Evolutionary conservation across 2,113 vertebrate species (phyloP).

Genomic region (Oryzias woworae): DNA sequence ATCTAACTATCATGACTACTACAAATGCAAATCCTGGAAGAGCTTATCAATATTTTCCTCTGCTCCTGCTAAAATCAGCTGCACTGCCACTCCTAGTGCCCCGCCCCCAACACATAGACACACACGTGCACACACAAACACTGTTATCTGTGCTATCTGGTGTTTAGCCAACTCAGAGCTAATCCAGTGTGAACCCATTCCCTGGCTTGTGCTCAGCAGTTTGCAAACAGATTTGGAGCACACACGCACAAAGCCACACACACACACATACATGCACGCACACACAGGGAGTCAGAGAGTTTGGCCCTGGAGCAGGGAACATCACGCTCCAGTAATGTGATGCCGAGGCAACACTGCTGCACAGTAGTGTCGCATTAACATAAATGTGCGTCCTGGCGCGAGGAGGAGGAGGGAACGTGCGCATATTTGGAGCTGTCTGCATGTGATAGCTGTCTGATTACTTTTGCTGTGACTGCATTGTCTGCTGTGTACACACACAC

Average conservation of each 20-base stretch:
- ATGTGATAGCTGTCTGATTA: slow-evolving; percentile 48
- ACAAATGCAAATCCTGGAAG: slow-evolving; percentile 52
- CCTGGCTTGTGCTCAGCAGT: slow-evolving; percentile 69
- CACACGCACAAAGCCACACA: slow-evolving; percentile 25
- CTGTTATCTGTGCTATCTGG: slow-evolving; percentile 67
- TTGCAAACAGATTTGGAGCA: slow-evolving; percentile 68
- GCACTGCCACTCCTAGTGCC: slow-evolving; percentile 1
- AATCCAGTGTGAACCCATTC: slow-evolving; percentile 72
- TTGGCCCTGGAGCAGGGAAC: slow-evolving; percentile 70
- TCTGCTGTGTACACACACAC: neutral
- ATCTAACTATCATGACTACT: slow-evolving; percentile 47
- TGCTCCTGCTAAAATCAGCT: slow-evolving; percentile 70
- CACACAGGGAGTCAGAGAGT: slow-evolving; percentile 42
- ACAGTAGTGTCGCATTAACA: slow-evolving; percentile 59
- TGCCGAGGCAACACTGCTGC: slow-evolving; percentile 57
- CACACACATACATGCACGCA: slow-evolving; percentile 33
- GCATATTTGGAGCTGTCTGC: slow-evolving; percentile 32
- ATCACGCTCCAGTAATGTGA: slow-evolving; percentile 77
- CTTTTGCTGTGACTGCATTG: slow-evolving; percentile 3
- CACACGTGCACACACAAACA: slow-evolving; percentile 33
- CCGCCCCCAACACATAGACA: slow-evolving; percentile 9
- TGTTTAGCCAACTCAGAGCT: slow-evolving; percentile 73
- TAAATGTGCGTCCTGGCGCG: slow-evolving; percentile 50
- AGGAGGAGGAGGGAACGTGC: slow-evolving; percentile 26
- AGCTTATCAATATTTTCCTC: slow-evolving; percentile 65